Evolutionary conservation across 35 echinoderm and acorn worm genomes (phyloP).

Genomic region (Heliocidaris tuberculata): DNA sequence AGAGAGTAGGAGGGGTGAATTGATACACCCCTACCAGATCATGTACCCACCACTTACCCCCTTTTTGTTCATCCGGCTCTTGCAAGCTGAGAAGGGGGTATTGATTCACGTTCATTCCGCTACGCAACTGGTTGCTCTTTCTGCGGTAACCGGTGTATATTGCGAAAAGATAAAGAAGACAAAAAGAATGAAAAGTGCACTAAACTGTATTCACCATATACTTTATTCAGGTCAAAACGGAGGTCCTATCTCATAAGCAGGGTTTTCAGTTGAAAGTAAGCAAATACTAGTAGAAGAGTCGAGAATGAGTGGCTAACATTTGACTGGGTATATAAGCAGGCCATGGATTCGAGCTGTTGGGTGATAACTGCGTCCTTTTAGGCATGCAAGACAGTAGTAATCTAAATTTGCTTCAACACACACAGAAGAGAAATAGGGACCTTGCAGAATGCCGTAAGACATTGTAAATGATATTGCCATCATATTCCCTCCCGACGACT

Average conservation of each 20-base stretch:
- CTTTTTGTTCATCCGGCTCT: neutral
- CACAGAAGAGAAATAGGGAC: no score
- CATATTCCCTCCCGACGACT: no score
- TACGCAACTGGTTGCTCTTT: conserved; percentile 8
- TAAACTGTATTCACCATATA: neutral
- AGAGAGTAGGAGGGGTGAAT: neutral
- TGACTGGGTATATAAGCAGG: no score
- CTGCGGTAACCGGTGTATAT: neutral
- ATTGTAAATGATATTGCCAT: no score
- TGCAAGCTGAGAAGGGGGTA: neutral
- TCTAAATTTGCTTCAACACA: no score
- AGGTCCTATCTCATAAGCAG: neutral
- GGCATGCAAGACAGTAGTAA: no score
- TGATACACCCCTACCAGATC: conserved; percentile 7
- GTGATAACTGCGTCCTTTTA: no score
- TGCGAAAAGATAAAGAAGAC: neutral
- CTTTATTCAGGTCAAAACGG: neutral
- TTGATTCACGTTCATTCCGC: neutral
- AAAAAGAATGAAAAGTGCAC: neutral
- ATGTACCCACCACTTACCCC: neutral
- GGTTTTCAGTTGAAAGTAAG: neutral
- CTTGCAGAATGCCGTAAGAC: no score
- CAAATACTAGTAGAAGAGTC: no score
- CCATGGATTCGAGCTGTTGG: no score
- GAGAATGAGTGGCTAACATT: no score